phyloP scores from a whole-genome alignment of 92 coral and sea anemone species.

The Porites rus region DNA sequence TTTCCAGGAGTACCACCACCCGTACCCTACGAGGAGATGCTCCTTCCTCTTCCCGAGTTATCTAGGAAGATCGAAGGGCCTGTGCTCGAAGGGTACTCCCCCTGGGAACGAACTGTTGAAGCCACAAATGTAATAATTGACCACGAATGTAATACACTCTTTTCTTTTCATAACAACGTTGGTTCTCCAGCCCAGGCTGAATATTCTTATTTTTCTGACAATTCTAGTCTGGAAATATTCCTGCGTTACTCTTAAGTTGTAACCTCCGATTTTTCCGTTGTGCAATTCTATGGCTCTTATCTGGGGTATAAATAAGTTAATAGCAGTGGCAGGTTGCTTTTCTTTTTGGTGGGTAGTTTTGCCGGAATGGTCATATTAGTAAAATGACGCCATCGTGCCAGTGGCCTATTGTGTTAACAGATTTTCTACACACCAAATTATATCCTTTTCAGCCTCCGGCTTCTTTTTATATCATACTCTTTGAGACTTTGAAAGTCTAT shows the following conservation, averaged over 20 bases:
- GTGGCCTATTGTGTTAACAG: slow-evolving; percentile 13
- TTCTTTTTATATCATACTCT: slow-evolving; percentile 25
- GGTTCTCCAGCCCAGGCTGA: no score
- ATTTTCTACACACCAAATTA: slow-evolving; percentile 27
- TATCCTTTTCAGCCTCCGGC: slow-evolving; percentile 17
- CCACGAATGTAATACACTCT: not conserved
- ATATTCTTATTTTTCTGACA: no score
- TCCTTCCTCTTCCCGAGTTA: no score
- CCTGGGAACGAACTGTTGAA: slow-evolving; percentile 15
- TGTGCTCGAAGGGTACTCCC: no score
- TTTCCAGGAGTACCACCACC: slow-evolving; percentile 14
- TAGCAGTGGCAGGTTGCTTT: not conserved
- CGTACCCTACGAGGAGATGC: no score
- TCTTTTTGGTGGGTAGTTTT: not conserved
- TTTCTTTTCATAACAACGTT: slow-evolving; percentile 8
- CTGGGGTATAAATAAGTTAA: no score
- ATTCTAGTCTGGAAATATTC: no score
- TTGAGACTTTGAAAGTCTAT: slow-evolving; percentile 22
- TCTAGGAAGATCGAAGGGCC: no score
- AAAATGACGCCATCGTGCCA: no score
- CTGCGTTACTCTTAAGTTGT: no score
- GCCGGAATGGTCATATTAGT: not conserved
- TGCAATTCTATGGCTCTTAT: no score
- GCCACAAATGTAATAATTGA: not conserved
- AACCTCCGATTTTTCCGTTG: no score